Percentiles rank a stretch among this genome's conserved stretches.
phyloP scores from a whole-genome alignment of 2,888 invertebrate species.

The Lasioglossum malachurum region DNA sequence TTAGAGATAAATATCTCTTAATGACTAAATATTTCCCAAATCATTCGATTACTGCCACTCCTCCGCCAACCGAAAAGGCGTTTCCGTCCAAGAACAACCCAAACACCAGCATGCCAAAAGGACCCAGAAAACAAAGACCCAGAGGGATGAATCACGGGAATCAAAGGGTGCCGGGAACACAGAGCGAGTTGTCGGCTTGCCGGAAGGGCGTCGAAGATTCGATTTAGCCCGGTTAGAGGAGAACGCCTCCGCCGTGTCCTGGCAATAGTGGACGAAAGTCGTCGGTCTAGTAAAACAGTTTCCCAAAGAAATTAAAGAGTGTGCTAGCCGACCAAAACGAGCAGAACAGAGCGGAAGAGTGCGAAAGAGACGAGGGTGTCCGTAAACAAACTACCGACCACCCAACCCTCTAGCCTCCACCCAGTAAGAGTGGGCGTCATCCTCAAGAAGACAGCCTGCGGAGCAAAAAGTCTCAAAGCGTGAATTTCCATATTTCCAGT shows the following conservation, averaged over 20 bases:
- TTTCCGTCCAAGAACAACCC: neutral
- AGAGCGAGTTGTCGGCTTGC: neutral
- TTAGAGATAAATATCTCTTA: neutral
- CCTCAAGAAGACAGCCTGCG: neutral
- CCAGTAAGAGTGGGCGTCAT: neutral
- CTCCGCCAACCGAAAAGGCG: neutral
- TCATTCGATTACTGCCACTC: neutral
- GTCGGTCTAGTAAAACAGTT: slow-evolving; percentile 26
- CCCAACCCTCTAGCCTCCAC: neutral
- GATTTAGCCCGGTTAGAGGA: slow-evolving; percentile 13
- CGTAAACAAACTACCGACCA: neutral
- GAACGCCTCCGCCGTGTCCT: slow-evolving; percentile 17
- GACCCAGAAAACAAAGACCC: neutral
- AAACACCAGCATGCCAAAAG: neutral
- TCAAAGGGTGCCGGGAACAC: neutral
- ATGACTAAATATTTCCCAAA: neutral
- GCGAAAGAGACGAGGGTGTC: neutral
- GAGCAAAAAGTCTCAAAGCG: slow-evolving; percentile 47
- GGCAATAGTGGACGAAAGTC: slow-evolving; percentile 1
- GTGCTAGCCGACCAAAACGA: neutral
- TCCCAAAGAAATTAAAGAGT: slow-evolving; percentile 55
- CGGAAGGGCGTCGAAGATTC: slow-evolving; percentile 16
- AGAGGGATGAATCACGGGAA: neutral
- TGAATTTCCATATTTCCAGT: slow-evolving; percentile 65
- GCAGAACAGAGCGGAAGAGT: neutral